Conservation (phyloP, 2,113 vertebrate species). For the Menura novaehollandiae region DNA sequence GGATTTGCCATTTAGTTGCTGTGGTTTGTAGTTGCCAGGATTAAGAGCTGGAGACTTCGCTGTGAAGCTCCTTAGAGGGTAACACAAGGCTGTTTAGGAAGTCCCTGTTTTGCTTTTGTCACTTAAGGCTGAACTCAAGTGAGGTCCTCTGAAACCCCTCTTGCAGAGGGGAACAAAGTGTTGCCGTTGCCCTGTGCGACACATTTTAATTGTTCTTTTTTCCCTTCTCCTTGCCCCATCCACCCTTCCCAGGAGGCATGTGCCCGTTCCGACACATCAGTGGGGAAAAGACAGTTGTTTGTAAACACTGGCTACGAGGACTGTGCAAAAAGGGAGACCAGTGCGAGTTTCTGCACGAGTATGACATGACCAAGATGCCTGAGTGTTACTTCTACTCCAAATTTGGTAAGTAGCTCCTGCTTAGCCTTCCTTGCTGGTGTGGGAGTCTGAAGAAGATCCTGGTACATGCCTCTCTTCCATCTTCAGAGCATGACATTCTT, state of each 20-base stretch:
- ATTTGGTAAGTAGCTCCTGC: constrained; percentile 80
- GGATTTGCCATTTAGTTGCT: neutral
- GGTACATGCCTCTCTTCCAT: neutral
- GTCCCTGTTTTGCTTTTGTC: neutral
- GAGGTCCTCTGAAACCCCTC: neutral
- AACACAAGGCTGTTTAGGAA: too few relatives aligned
- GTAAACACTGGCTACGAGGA: constrained; percentile 97
- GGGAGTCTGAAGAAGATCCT: neutral
- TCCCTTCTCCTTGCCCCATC: neutral
- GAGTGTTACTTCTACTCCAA: constrained; percentile 99
- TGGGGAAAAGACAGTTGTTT: constrained; percentile 98
- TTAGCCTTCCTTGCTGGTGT: neutral
- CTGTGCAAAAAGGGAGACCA: constrained; percentile 99
- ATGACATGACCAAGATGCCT: constrained; percentile 99
- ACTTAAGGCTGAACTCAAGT: neutral
- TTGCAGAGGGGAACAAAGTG: neutral
- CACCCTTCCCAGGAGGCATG: constrained; percentile 84
- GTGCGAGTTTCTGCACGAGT: constrained; percentile 97
- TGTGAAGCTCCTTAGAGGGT: neutral
- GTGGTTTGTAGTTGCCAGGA: neutral
- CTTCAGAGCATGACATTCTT: neutral
- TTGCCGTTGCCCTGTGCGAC: neutral
- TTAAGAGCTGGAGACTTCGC: neutral
- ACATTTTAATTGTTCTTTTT: neutral
- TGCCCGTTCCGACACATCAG: constrained; percentile 98